Percentiles rank a stretch among this genome's conserved stretches.
These are phyloP conservation scores for Bos javanicus DNA, from an alignment of 2,113 vertebrate species.

Conservation along the genomic window DNA sequence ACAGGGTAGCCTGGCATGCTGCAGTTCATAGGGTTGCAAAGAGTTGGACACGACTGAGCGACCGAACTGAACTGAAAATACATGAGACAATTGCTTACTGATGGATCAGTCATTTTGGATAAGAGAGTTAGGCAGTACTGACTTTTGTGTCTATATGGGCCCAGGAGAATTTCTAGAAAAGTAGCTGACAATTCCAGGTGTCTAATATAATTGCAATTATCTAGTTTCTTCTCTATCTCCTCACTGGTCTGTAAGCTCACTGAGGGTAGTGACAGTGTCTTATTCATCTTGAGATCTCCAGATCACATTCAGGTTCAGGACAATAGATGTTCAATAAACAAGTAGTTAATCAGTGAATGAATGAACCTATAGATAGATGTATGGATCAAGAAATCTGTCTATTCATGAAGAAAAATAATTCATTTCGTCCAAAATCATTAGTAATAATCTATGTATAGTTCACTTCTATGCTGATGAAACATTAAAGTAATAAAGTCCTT, in stretches of 20 bases:
- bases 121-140: not conserved
- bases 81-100: not conserved
- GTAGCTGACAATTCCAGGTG: not conserved
- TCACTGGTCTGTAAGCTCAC: not conserved
- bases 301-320: not conserved
- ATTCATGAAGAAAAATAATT: constrained; percentile 29
- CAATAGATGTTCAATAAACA: not conserved
- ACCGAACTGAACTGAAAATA: not conserved
- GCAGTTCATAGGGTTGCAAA: too few relatives aligned
- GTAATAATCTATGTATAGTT: not conserved
- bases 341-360: not conserved
- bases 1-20: too few relatives aligned
- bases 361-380: not conserved
- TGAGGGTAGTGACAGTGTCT: not conserved
- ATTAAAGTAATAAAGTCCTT: not conserved
- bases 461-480: not conserved
- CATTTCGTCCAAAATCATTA: not conserved
- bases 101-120: not conserved
- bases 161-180: not conserved
- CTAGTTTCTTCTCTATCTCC: not conserved
- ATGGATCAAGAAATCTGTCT: not conserved
- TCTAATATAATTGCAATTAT: not conserved
- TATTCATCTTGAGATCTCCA: not conserved
- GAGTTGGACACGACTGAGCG: too few relatives aligned
- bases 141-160: not conserved